Base-by-base conservation (phyloP, 2,888 invertebrate genomes). In the Alloscopus bannaensis region DNA sequence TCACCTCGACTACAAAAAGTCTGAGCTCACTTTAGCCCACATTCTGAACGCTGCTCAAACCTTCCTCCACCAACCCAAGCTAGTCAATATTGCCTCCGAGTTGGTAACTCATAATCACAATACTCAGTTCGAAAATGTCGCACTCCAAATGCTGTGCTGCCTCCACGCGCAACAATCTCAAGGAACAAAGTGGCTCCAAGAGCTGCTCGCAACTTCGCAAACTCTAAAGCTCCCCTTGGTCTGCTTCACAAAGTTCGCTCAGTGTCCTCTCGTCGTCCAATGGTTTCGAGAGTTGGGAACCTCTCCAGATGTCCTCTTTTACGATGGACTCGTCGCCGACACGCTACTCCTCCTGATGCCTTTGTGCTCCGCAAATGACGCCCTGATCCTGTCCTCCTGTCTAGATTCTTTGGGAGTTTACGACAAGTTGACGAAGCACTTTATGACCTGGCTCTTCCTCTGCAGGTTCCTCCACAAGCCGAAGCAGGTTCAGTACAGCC, bases 281-380 rank as follows among this genome's bases (percentile, higher is more conserved):
- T 83, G 81, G 73, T 83, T 75, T 71, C 52, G 64, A 2, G 78
- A 66, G 6, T 24, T 82, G 57, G 81, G 72, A 60, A 72, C 75
- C 8, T 36, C 47, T 24, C 45, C 55, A 1, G 65, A 79, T 40
- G 47, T 18, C 3, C 45, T 77, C 24, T 62, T 64, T 31, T 66
- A 60, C 24, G 84, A 84, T 71, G 72, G 69, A 11, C 42, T 82
- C 13, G 1, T 83, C 1, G 77, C 84, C 16, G 84, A 84, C 60
- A 36, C 75, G 22, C 47, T 82, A 0, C 50, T 83, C 42, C 66
- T 82, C 13, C 36, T 83, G 11, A 29, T 73, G 42, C 84, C 84
- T 6, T 52, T 83, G 1, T n/a, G 47, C 20, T 1, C 31, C 26
- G 50, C 36, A 62, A 69, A 29, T 64, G 77, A 70, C 29, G 62